Evolutionary conservation across 2,888 invertebrate species (phyloP), one percentile per base, ranked within the genome.

Genomic region (Lissonota sp.): DNA sequence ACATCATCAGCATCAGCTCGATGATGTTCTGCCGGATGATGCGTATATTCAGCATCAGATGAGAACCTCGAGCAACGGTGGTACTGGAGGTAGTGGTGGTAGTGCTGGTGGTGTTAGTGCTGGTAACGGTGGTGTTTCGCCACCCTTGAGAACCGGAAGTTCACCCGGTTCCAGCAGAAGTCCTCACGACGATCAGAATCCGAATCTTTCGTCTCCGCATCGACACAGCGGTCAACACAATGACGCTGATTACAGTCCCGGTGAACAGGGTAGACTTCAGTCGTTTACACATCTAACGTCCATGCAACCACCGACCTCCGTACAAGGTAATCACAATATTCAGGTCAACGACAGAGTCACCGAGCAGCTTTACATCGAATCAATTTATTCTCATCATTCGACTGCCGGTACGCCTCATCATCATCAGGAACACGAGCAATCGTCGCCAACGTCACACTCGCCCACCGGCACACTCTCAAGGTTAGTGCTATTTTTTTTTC

Each of bases 261-360:
- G 70, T 60, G 91, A 90, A 16, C 90, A 88, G 26, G 85, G 83
- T 0, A 86, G 91, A 39, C 58, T 90, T 0, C 91, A 92, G n/a
- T 82, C 83, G 5, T 92, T 91, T 77, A 91, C 92, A 0, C 92
- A 92, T 80, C 84, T 92, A 12, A 92, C 92, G 5, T 86, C 92
- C 0, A 91, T 92, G 90, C 92, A 92, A 63, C 91, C 91, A 4
- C 87, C 89, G 0, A 58, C 86, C 7, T 86, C 89, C 44, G 86
- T 89, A 0, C 89, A 88, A 74, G 5, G 79, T 0, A 85, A 82
- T 70, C 89, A 90, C 57, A 85, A 72, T n/a, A 79, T 90, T 14
- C 87, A 88, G 69, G 89, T 89, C 10, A 67, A 10, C 44, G 90
- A 91, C 7, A 84, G 88, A 0, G 88, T 88, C 0, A 78, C 88